Conservation (phyloP, 1,140 invertebrate species). For the Micrasema minimum region DNA sequence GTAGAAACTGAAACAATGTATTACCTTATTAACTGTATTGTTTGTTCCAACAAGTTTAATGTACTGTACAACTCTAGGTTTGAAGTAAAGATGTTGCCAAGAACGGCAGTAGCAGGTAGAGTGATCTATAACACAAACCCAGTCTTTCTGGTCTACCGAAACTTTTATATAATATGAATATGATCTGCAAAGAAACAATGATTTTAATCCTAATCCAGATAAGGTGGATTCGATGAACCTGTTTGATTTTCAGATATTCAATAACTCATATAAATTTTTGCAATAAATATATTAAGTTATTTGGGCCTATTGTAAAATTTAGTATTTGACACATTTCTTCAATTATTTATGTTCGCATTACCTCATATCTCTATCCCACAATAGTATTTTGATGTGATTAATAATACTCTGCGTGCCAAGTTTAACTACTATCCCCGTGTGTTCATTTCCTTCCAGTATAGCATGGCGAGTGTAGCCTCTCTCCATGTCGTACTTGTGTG, state of each 20-base stretch:
- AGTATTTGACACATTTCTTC: too few relatives aligned
- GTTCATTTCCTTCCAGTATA: conserved; percentile 80
- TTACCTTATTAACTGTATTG: conserved; percentile 92
- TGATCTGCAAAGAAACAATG: conserved; percentile 70
- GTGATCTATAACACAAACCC: conserved; percentile 93
- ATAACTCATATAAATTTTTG: too few relatives aligned
- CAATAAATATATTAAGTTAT: too few relatives aligned
- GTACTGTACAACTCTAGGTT: conserved; percentile 86
- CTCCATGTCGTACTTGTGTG: conserved; percentile 90
- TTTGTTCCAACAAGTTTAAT: conserved; percentile 93
- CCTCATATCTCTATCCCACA: conserved; percentile 95
- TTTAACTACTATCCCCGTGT: conserved; percentile 87
- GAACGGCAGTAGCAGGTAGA: conserved; percentile 92
- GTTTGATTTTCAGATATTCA: too few relatives aligned
- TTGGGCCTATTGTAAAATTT: too few relatives aligned
- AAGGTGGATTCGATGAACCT: too few relatives aligned
- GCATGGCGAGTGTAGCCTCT: conserved; percentile 91
- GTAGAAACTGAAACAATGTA: too few relatives aligned
- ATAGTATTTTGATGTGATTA: conserved; percentile 91
- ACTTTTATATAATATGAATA: conserved; percentile 98
- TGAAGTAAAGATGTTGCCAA: conserved; percentile 96
- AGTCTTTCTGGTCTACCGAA: conserved; percentile 95
- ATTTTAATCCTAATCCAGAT: too few relatives aligned
- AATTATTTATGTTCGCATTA: too few relatives aligned
- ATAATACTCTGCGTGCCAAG: conserved; percentile 90